Base-by-base conservation (phyloP, 1,140 invertebrate genomes). In the Solenopsis fugax region DNA sequence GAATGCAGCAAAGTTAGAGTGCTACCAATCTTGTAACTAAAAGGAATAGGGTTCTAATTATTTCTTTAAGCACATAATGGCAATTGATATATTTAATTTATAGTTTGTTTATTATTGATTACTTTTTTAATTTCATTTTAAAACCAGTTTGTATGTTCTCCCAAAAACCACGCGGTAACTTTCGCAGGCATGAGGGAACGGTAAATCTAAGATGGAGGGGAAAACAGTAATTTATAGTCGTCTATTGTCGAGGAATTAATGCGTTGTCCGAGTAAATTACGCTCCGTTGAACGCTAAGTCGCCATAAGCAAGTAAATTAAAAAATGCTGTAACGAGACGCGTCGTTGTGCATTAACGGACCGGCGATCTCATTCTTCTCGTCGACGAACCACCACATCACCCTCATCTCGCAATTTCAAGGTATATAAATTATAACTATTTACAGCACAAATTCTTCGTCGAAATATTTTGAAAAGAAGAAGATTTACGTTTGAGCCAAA, bases 291-390 rank as follows among this genome's bases (percentile, higher is more conserved):
- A 50, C 12, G 29, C 37, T 76, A 50, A 37, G 12, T 56, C 48
- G 45, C 10, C 24, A 24, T 56, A 76, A 76, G 52, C n/a, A 24
- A 76, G 54, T 65, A 78, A 78, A 78, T 78, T 78, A 65, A 37
- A 65, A 64, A 78, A 78, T 48, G 12, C n/a, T 16, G 24, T 13
- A 52, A 34, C n/a, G 41, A 50, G 58, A 16, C 24, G 18, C 56
- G 37, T 62, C 34, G 12, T 75, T 21, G 24, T 24, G n/a, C 24
- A 29, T 64, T 37, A 64, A 34, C n/a, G n/a, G 37, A 9, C 4
- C 41, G 18, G 24, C 21, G 6, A 48, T 34, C 18, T 78, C 45
- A 24, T 7, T 65, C 76, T 64, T 50, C 50, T 29, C 24, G 18
- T 16, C 10, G 34, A 58, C 34, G n/a, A 13, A 24, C 18, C 37